Conservation (phyloP, 53 echinoderm and acorn worm genomes). For the Echinarachnius parma region DNA sequence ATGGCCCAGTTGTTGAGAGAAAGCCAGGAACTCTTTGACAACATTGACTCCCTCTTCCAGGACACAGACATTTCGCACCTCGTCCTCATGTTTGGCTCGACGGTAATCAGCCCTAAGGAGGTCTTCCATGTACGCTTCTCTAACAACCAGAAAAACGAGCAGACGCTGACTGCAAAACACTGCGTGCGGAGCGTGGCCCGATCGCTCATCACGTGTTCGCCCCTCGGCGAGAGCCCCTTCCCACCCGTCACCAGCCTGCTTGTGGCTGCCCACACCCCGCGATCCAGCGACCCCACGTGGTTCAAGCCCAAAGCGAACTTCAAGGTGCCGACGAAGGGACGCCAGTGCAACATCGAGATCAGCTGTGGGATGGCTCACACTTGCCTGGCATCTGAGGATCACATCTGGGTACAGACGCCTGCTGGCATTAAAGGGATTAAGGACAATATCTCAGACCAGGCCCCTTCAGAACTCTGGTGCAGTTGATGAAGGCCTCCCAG, state of each 20-base stretch:
- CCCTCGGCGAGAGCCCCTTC: constrained; percentile 56
- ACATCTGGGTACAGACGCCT: constrained; percentile 83
- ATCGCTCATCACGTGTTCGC: constrained; percentile 62
- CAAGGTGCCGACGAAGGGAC: constrained; percentile 67
- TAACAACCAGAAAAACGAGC: constrained; percentile 12
- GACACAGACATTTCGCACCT: constrained; percentile 47
- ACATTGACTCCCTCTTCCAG: constrained; percentile 71
- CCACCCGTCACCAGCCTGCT: constrained; percentile 68
- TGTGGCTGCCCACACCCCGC: constrained; percentile 65
- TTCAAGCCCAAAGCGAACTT: constrained; percentile 78
- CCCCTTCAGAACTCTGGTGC: constrained; percentile 53
- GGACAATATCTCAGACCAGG: constrained; percentile 51
- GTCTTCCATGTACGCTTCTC: constrained; percentile 68
- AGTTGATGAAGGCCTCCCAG: constrained; percentile 46
- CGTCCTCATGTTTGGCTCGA: constrained; percentile 75
- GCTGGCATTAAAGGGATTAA: constrained; percentile 71
- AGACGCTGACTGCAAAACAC: constrained; percentile 43
- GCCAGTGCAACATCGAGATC: constrained; percentile 65
- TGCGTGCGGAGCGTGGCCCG: constrained; percentile 66
- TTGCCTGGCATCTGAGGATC: constrained; percentile 39
- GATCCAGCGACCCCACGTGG: constrained; percentile 63
- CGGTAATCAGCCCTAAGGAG: constrained; percentile 83
- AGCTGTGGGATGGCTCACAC: constrained; percentile 36
- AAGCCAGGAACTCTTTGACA: constrained; percentile 67
- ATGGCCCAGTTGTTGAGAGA: constrained; percentile 22